Percentiles rank a stretch among this genome's conserved stretches.
Conservation (phyloP, 2,888 invertebrate genomes). For the Oxystoma pomonae region DNA sequence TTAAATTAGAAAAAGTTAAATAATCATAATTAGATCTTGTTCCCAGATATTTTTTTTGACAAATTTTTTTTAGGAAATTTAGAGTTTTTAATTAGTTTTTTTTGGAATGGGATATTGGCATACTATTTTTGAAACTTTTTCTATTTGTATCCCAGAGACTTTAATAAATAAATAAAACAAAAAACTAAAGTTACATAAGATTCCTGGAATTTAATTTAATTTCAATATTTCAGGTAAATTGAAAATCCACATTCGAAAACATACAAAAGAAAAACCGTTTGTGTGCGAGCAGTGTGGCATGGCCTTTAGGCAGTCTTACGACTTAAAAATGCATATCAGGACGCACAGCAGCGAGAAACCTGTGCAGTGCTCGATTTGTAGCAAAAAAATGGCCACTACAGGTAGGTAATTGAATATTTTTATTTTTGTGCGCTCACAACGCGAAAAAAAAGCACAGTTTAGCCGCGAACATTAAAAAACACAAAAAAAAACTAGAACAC, state of each 20-base stretch:
- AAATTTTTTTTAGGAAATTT: no score
- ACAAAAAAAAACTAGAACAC: no score
- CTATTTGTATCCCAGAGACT: not conserved
- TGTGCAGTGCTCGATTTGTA: slow-evolving; percentile 44
- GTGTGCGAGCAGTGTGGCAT: slow-evolving; percentile 43
- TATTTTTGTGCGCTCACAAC: no score
- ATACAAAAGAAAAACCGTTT: slow-evolving; percentile 37
- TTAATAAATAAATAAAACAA: not conserved
- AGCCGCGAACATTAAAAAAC: no score
- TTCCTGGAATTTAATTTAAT: not conserved
- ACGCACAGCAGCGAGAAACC: slow-evolving; percentile 54
- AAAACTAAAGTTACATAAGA: not conserved
- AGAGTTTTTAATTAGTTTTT: no score
- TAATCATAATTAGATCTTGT: no score
- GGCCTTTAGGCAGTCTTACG: slow-evolving; percentile 44
- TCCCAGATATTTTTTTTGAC: no score
- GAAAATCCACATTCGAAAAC: slow-evolving; percentile 36
- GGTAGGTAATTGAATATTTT: slow-evolving; percentile 32
- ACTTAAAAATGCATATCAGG: slow-evolving; percentile 44
- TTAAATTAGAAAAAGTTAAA: no score
- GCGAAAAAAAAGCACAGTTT: no score
- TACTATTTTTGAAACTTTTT: no score
- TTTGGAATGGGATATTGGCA: no score
- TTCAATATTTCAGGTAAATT: slow-evolving; percentile 28
- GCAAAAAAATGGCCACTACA: slow-evolving; percentile 41